Evolutionary conservation across 2,797 vertebrate genomes (phyloP), one percentile per base, ranked within the genome.

Genomic region (Pseudopleuronectes americanus): DNA sequence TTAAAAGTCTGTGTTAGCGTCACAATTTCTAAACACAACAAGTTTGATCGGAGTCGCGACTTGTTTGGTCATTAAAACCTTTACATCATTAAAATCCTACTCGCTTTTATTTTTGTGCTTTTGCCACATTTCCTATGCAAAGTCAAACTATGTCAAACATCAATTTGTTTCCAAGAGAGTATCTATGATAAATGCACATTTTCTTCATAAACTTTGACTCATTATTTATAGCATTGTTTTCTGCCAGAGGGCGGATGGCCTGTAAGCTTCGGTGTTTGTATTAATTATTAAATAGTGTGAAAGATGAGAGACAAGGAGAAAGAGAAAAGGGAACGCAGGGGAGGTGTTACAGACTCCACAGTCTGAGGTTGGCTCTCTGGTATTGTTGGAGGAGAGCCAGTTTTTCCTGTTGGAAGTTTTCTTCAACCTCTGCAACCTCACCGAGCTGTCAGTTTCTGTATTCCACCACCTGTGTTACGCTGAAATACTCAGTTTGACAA

Each of bases 251-350:
- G 55, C 56, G 65, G 48, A 72, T 61, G 56, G 48, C 59, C 43
- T 2, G 19, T 45, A 14, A 4, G 4, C 16, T 26, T 70, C 52
- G 23, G 48, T 62, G 56, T 64, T 57, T 23, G 23, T 73, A 56
- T 86, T 38, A 84, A 82, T 77, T 53, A 80, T 81, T 73, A 45
- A 45, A 45, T 45, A 19, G 5, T 17, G 43, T 14, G 41, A 43
- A 16, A 13, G 41, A 14, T 43, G 41, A 17, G 14, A 43, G 41
- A 43, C 41, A 17, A 2, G 12, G 41, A 43, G 41, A 43, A 10
- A 17, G 41, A 43, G 13, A 43, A 10, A 5, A 43, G 41, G 41
- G 41, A 17, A 6, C 8, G 41, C 16, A 17, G 41, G 41, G 41
- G 41, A 17, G 41, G 41, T 16, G 41, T 43, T 43, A 5, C 41